Evolutionary conservation across 1,140 invertebrate species (phyloP), one percentile per base, ranked within the genome.

Genomic region (Marisa cornuarietis): DNA sequence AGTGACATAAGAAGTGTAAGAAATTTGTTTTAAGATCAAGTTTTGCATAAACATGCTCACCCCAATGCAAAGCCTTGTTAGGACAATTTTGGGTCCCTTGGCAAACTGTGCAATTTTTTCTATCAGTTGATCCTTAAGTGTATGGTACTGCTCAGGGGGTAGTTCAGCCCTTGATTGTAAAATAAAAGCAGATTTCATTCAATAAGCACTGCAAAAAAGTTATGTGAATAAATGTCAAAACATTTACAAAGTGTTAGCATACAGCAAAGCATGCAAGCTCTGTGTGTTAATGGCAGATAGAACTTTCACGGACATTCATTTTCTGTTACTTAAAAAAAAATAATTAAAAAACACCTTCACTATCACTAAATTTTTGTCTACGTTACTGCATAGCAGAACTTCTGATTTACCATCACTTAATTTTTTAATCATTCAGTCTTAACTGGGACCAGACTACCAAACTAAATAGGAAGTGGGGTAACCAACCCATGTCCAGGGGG

Each of bases 51-150:
- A 20, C 7, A 75, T 65, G 89, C 94, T 94, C 93, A 97, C 96
- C 88, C 95, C 94, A 85, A 97, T 95, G 91, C 96, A 97, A 69
- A 98, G 92, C 85, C 95, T 93, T 85, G 95, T 96, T 20, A 96
- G 92, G 69, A 98, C 94, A 83, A 97, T 93, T 91, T 95, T 96
- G 52, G 95, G 95, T 42, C 95, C 95, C 31, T 93, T 93, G 26
- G 87, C 83, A 90, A 95, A 96, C 80, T 93, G 93, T 76, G 95
- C 93, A 79, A 98, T 93, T 65, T 93, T 93, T 85, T 95, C 93
- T 18, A 97, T 91, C 71, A 98, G 92, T 87, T 95, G 94, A 82
- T 94, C 93, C 86, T 94, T 94, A 1, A 98, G 90, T 83, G 92
- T 92, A 83, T 94, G 92, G 90, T 96, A 95, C 83, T 96, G 94